Conservation (phyloP, 2,888 invertebrate genomes). For the Chelonus formosanus region DNA sequence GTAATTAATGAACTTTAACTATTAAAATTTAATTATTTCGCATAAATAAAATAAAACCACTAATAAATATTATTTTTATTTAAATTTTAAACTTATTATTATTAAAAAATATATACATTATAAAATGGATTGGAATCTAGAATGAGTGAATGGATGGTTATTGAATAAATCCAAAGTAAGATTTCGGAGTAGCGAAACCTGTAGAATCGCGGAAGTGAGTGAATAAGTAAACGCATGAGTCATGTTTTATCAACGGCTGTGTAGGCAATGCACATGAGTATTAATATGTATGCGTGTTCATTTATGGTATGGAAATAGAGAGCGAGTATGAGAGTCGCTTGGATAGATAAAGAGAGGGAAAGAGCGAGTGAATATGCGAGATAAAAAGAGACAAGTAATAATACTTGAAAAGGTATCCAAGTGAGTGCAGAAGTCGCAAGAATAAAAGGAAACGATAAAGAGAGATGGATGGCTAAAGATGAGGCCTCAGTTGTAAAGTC, state of each 20-base stretch:
- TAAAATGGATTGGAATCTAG: no score
- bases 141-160: no score
- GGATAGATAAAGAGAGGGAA: conserved; percentile 25
- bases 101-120: not conserved
- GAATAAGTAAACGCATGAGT: conserved; percentile 38
- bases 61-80: no score
- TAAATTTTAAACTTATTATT: no score
- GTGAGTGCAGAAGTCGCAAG: conserved; percentile 37
- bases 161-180: no score
- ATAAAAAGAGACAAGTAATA: conserved; percentile 4
- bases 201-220: conserved; percentile 32
- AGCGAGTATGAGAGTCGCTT: conserved; percentile 17
- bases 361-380: conserved; percentile 20
- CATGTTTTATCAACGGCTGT: conserved; percentile 38
- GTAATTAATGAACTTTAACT: no score
- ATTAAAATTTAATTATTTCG: no score
- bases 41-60: no score
- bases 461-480: conserved; percentile 40
- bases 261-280: conserved; percentile 46
- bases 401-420: conserved; percentile 37
- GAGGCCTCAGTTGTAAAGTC: conserved; percentile 54
- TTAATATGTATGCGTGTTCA: conserved; percentile 43
- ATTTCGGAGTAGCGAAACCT: not conserved
- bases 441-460: conserved; percentile 32
- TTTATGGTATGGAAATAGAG: conserved; percentile 10